Evolutionary conservation across 2,113 vertebrate genomes (phyloP).

Genomic region (Rynchops niger): DNA sequence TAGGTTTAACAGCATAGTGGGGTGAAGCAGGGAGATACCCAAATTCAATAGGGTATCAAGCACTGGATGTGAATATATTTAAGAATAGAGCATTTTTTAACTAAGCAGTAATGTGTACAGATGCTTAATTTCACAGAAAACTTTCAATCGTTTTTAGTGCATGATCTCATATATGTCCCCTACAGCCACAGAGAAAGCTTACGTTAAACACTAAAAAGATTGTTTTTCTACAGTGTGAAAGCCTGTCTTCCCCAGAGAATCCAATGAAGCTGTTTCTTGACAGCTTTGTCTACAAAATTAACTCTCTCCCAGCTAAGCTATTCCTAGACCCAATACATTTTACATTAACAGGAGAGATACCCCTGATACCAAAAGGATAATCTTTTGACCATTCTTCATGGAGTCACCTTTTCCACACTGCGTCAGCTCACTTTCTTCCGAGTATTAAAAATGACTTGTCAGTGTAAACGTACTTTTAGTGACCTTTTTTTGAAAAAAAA

Average conservation of each 20-base stretch:
- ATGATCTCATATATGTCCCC: neutral
- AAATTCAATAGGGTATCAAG: neutral
- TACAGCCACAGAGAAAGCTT: neutral
- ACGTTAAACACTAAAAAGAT: neutral
- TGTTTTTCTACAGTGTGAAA: neutral
- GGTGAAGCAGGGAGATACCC: neutral
- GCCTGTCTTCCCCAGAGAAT: neutral
- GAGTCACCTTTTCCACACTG: neutral
- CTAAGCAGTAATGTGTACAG: neutral
- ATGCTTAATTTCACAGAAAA: neutral
- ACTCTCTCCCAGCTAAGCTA: neutral
- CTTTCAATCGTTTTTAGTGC: neutral
- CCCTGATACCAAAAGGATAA: neutral
- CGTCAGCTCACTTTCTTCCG: neutral
- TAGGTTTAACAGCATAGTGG: neutral
- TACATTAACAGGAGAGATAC: neutral
- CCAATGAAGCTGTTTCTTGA: neutral
- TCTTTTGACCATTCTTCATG: neutral
- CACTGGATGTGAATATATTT: neutral
- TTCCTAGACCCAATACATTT: neutral
- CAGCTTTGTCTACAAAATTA: neutral
- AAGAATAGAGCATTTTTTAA: neutral
- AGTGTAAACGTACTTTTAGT: neutral
- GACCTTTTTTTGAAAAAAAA: neutral
- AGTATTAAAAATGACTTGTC: neutral